Evolutionary conservation across 2,888 invertebrate genomes (phyloP), one percentile per base, ranked within the genome.

Genomic region (Cheilosia vulpina): DNA sequence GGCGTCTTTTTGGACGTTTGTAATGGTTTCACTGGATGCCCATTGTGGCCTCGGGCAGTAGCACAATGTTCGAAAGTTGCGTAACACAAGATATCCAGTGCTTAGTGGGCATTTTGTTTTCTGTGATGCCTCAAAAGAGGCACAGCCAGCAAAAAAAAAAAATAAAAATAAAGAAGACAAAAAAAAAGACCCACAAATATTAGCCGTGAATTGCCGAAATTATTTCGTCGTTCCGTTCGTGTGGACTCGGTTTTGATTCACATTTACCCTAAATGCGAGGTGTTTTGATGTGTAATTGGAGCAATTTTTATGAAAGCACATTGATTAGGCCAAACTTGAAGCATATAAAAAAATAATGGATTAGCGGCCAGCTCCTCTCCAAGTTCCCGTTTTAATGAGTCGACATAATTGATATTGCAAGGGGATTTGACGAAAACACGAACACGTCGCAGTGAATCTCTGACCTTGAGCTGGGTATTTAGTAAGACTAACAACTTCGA

Each of bases 11-110:
- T 79, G 50, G 73, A 80, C 60, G 84, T 62, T 71, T 68, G 81
- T 85, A 85, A 85, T 85, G 81, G 81, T 66, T 85, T 85, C 72
- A 85, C 66, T 80, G 76, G 85, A 85, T 85, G 62, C 66, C 76
- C 62, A 85, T 77, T 85, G 65, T 84, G 60, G 79, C 84, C 84
- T 84, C 69, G 75, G 69, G 84, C 75, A 79, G 76, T 81, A 68
- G 72, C 85, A 81, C 81, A 80, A 77, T 85, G 76, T 73, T 58
- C 71, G 45, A 72, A 55, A 58, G 73, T 85, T 85, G 85, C 85
- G 85, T 81, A 85, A 85, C 50, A 77, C 63, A 85, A 66, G 81
- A 85, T 76, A 77, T 85, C 72, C 81, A 58, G 68, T 72, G 85
- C 85, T 81, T 85, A 72, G 81, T 80, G 75, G 69, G 79, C 47